Evolutionary conservation across 2,888 invertebrate species (phyloP).

Genomic region (Noctua janthe): DNA sequence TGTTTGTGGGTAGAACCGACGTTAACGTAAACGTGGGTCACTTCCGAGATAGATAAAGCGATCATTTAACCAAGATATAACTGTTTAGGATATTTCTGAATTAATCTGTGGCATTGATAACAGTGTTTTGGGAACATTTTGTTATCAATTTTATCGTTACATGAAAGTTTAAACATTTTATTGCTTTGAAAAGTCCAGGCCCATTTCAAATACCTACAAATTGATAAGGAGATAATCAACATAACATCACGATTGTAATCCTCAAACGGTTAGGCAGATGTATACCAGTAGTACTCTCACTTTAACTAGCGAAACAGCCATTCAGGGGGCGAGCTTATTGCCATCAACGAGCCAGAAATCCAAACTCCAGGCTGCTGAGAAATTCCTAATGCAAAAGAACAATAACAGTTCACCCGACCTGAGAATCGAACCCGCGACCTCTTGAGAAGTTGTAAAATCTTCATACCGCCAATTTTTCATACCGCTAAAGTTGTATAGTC

Average conservation of each 20-base stretch:
- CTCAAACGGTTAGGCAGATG: background rate
- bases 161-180: background rate
- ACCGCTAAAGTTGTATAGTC: background rate
- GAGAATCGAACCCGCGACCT: background rate
- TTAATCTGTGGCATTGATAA: constrained; percentile 29
- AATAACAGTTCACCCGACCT: background rate
- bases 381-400: background rate
- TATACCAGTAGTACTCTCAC: background rate
- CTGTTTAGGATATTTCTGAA: constrained; percentile 14
- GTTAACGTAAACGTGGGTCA: constrained; percentile 50
- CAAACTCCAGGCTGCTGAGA: background rate
- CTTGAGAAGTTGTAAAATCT: background rate
- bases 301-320: no score
- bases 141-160: background rate
- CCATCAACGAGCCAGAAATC: background rate
- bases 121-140: constrained; percentile 20
- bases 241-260: background rate
- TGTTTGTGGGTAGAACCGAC: constrained; percentile 32
- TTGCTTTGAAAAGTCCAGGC: background rate
- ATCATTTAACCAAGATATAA: constrained; percentile 27
- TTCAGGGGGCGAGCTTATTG: background rate
- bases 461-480: background rate
- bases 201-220: background rate
- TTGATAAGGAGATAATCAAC: background rate
- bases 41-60: constrained; percentile 35